Conservation (phyloP, 2,888 invertebrate genomes). For the Ommatoiulus sabulosus region DNA sequence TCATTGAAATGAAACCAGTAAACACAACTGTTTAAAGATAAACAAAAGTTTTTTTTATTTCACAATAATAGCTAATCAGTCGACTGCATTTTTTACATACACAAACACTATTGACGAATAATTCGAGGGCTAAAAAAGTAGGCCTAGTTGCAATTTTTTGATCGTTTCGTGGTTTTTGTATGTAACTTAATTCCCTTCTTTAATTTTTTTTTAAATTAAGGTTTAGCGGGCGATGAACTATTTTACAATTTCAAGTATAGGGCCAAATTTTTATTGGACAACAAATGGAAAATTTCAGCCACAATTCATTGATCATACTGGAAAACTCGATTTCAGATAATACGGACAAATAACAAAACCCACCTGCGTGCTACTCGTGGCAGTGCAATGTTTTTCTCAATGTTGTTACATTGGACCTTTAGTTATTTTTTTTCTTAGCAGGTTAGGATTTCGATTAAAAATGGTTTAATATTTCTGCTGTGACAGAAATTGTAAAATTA, state of each 20-base stretch:
- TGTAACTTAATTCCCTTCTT: background rate
- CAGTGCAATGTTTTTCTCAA: too few species aligned
- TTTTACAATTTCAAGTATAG: background rate
- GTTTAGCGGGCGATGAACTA: background rate
- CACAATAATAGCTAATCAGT: conserved; percentile 53
- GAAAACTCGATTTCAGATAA: background rate
- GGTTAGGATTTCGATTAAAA: background rate
- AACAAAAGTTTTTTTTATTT: conserved; percentile 52
- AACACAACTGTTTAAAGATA: conserved; percentile 37
- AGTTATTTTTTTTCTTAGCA: too few species aligned
- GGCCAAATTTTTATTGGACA: conserved; percentile 1
- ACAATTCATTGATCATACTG: conserved; percentile 42
- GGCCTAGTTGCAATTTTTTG: background rate
- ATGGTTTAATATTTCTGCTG: background rate
- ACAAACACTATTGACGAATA: conserved; percentile 50
- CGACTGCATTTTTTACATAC: conserved; percentile 53
- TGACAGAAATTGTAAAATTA: background rate
- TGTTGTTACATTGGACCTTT: too few species aligned
- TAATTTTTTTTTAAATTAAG: background rate
- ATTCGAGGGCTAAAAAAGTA: conserved; percentile 42
- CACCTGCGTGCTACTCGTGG: background rate
- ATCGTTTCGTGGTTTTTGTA: background rate
- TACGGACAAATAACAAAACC: background rate
- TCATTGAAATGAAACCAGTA: background rate
- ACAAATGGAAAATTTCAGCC: background rate